Conservation (phyloP, 2,888 invertebrate genomes). For the Lithophane leautieri region DNA sequence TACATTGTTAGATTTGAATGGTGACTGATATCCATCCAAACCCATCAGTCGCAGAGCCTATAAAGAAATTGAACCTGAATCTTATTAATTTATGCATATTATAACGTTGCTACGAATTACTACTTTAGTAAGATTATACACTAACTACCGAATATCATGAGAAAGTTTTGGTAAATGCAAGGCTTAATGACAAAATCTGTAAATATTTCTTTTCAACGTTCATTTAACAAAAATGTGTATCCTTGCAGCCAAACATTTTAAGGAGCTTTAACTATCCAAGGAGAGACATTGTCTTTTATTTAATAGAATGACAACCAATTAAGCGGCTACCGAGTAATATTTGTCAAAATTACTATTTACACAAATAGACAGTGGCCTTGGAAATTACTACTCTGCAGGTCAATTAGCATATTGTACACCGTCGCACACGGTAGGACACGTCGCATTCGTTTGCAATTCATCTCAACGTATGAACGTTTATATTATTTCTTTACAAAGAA, state of each 20-base stretch:
- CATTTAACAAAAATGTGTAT: constrained; percentile 1
- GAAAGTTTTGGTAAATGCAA: constrained; percentile 35
- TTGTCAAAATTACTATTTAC: constrained; percentile 22
- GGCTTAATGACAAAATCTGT: constrained; percentile 22
- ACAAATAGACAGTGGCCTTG: constrained; percentile 31
- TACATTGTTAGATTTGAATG: neutral
- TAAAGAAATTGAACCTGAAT: neutral
- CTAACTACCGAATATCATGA: constrained; percentile 14
- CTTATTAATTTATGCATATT: neutral
- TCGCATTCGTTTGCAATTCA: constrained; percentile 12
- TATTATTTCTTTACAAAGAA: constrained; percentile 32
- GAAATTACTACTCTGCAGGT: constrained; percentile 16
- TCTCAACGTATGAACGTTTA: neutral
- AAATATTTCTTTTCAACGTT: constrained; percentile 11
- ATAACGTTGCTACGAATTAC: neutral
- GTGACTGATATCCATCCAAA: neutral
- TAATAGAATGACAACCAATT: constrained; percentile 7
- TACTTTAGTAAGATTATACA: neutral
- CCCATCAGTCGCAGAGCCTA: neutral
- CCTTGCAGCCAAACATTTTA: constrained; percentile 11
- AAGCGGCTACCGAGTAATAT: constrained; percentile 4
- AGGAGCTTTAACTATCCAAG: constrained; percentile 29
- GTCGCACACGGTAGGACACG: neutral
- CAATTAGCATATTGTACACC: constrained; percentile 13
- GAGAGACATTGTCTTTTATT: constrained; percentile 29